Base-by-base conservation (phyloP, 2,797 vertebrate species). In the Meriones psammophilus region DNA sequence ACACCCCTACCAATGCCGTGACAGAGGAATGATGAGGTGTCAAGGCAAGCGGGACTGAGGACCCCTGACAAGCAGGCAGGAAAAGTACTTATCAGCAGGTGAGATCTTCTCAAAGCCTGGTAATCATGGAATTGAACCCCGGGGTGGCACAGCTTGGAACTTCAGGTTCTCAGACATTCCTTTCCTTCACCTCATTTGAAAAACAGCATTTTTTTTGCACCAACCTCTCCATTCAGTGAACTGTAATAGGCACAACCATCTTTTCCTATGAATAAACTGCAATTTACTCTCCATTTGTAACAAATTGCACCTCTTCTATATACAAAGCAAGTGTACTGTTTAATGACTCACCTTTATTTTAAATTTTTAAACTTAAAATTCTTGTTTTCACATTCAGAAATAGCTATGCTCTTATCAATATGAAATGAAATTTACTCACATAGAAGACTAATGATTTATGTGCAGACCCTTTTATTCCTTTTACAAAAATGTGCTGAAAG, bases 301-400 rank as follows among this genome's bases (percentile, higher is more conserved):
- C 60, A 92, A 80, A 92, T 46, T 92, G 20, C 17, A 39, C 74
- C 42, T 92, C 66, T 33, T 79, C 12, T 39, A 14, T 91, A 80
- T 88, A 89, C 60, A 91, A 96, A 88, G 64, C 12, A 36, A 12
- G 26, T 77, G n/a, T 85, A 39, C 66, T 80, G 58, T 64, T 81
- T 92, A 95, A 92, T n/a, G 73, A 64, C 30, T 92, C 46, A 56
- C 68, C 33, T 87, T 92, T 76, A 79, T 50, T 95, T 93, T 30
- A 80, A 93, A 95, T 91, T 71, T 18, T 56, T 91, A 62, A 90
- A 91, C 60, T 89, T 83, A 87, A 87, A 87, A 88, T 39, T 88
- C 39, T 94, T 78, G 39, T 89, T 94, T 94, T 20, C 8, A 80
- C 13, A 20, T 90, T 80, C 24, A 30, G 79, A 80, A 6, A n/a